phyloP scores from a whole-genome alignment of 1,140 invertebrate genomes.

The Caenorhabditis remanei region DNA sequence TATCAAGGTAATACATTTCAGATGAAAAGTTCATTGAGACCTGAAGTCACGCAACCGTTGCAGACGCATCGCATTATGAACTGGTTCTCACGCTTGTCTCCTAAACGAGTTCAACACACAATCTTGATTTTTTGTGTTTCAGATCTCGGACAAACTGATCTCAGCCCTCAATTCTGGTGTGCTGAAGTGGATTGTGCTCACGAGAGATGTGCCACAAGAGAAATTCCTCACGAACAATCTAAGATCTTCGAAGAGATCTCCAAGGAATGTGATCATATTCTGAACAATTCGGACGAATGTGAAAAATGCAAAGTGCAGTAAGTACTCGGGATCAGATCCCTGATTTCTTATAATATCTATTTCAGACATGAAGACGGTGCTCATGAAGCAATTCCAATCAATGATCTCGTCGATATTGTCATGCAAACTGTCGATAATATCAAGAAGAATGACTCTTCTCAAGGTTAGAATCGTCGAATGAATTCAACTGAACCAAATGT shows the following conservation, averaged over 20 bases:
- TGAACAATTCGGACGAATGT: conserved; percentile 18
- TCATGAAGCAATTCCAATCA: conserved; percentile 29
- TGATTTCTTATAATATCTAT: neutral
- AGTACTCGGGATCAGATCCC: neutral
- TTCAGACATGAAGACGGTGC: conserved; percentile 26
- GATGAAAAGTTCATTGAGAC: no score
- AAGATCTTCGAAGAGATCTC: conserved; percentile 41
- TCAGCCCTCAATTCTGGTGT: conserved; percentile 45
- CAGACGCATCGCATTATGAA: neutral
- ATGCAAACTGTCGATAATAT: conserved; percentile 60
- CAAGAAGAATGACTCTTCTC: conserved; percentile 11
- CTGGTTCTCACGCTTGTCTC: neutral
- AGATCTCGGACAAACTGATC: conserved; percentile 39
- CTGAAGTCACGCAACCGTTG: no score
- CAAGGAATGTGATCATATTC: conserved; percentile 37
- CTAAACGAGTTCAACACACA: neutral
- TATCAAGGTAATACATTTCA: conserved; percentile 9
- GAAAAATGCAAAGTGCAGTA: conserved; percentile 33
- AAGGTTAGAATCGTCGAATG: neutral
- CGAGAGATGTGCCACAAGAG: conserved; percentile 15
- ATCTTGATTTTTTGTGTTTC: neutral
- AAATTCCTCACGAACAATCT: conserved; percentile 24
- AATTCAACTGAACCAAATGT: neutral
- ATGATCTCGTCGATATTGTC: conserved; percentile 64
- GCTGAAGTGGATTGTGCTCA: conserved; percentile 43